Base-by-base conservation (phyloP, 2,797 vertebrate genomes). In the Pachyuromys duprasi region DNA sequence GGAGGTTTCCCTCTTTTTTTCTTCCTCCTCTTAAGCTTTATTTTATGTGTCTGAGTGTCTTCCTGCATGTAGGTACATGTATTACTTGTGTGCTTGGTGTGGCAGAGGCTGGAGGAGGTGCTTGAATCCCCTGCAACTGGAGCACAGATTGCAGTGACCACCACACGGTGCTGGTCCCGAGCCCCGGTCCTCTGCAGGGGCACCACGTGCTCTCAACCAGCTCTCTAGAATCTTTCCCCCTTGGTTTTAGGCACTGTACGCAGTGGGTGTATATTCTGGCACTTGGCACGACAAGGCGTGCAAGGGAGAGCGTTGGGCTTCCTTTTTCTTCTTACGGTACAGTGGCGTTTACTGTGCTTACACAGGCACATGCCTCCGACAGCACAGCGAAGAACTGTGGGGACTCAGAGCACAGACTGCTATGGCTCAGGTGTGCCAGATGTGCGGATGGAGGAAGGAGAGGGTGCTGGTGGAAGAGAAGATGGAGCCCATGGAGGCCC, bases 391-490 rank as follows among this genome's bases (percentile, higher is more conserved):
- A 84, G 87, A 89, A 31, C 80, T 57, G 5, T 84, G 81, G 80
- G 89, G 55, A 83, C 93, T 93, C 53, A 57, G 75, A 91, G 93
- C 39, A 80, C 65, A n/a, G 72, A 33, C 45, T 36, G 36, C 75
- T 83, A 31, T 80, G 55, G 53, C 72, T 67, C 45, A n/a, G 82
- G 17, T 39, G 79, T 69, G 14, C 70, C 75, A 82, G 75, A 36
- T 57, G 18, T 76, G 15, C 79, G 42, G 70, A 79, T 60, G 22
- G 45, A 65, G 65, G 31, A 80, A 92, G 31, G 76, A 69, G 53
- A 67, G 88, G 33, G 5, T 33, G 2, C 5, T 4, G 4, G 63
- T 75, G 63, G 70, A 70, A 33, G 14, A 74, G 81, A 88, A 60
- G 14, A 18, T 22, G 80, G 72, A 92, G 49, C n/a, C 42, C n/a